Conservation (phyloP, 2,888 invertebrate genomes). For the Caenorhabditis doughertyi region DNA sequence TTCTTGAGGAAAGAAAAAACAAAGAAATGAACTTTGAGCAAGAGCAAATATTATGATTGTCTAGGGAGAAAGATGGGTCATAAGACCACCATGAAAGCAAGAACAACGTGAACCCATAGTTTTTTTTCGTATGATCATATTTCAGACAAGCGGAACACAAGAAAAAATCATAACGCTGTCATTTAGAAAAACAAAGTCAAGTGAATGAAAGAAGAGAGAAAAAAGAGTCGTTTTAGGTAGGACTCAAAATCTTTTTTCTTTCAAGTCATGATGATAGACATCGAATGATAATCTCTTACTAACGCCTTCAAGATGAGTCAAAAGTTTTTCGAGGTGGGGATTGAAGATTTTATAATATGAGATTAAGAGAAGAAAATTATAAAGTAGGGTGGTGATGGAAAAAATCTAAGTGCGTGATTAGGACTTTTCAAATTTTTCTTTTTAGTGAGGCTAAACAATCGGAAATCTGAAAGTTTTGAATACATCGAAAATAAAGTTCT, state of each 20-base stretch:
- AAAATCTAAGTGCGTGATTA: no score
- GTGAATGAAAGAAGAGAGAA: not conserved
- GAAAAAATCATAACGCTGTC: not conserved
- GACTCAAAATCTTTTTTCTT: no score
- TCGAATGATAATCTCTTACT: not conserved
- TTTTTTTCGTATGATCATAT: conserved; percentile 1
- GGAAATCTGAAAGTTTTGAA: no score
- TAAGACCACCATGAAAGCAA: not conserved
- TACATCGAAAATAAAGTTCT: no score
- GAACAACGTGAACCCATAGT: conserved; percentile 6
- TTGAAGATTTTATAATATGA: not conserved
- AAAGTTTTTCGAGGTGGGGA: not conserved
- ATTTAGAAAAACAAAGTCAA: conserved; percentile 6
- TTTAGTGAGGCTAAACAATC: no score
- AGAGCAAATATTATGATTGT: conserved; percentile 47
- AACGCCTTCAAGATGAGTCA: conserved; percentile 17
- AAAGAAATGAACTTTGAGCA: conserved; percentile 4
- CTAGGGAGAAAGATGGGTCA: conserved; percentile 12
- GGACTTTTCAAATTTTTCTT: no score
- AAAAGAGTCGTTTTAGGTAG: not conserved
- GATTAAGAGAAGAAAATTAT: not conserved
- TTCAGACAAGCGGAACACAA: conserved; percentile 14
- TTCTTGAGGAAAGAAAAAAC: not conserved
- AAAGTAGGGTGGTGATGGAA: no score
- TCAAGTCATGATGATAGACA: not conserved